phyloP scores from a whole-genome alignment of 2,888 invertebrate species.

The Dorcus hopei region DNA sequence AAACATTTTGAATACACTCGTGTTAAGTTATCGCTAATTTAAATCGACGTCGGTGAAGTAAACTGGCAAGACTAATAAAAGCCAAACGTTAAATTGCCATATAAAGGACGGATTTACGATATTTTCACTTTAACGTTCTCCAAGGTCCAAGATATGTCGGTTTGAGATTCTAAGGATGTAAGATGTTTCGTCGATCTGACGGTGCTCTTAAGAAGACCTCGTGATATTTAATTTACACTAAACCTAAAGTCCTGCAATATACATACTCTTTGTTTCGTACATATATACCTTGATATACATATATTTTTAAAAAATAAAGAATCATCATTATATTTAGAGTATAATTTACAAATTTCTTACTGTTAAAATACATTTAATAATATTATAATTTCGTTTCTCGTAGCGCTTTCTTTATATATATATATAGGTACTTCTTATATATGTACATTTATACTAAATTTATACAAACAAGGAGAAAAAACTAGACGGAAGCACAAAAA shows the following conservation, averaged over 20 bases:
- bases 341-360: not conserved
- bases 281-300: not conserved
- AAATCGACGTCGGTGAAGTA: too few species aligned
- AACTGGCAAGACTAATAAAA: too few species aligned
- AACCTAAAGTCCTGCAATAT: not conserved
- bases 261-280: not conserved
- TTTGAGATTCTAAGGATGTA: too few species aligned
- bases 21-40: too few species aligned
- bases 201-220: too few species aligned
- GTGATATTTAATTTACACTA: not conserved
- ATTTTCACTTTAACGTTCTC: too few species aligned
- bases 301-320: not conserved
- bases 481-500: constrained; percentile 43
- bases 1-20: too few species aligned
- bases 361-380: not conserved
- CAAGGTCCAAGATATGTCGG: too few species aligned
- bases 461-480: constrained; percentile 13
- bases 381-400: constrained; percentile 18
- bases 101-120: too few species aligned
- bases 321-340: constrained; percentile 12
- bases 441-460: constrained; percentile 4
- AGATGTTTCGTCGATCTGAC: too few species aligned
- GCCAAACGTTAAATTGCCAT: too few species aligned
- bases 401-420: constrained; percentile 22
- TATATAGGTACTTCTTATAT: constrained; percentile 11